phyloP scores from a whole-genome alignment of 1,140 invertebrate genomes.

The Bombus confusus region DNA sequence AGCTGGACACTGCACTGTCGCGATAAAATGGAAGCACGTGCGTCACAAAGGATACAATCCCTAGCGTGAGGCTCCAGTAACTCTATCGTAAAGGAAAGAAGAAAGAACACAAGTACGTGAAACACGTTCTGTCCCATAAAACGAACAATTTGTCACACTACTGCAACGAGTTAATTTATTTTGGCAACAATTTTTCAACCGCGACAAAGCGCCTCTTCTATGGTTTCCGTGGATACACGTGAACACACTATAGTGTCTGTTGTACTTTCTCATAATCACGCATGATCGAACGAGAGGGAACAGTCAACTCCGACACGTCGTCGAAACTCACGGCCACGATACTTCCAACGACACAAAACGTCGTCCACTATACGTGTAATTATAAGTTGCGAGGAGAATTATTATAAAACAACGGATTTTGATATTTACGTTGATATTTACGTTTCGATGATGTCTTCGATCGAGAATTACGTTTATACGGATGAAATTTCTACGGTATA shows the following conservation, averaged over 20 bases:
- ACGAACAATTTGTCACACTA: conserved; percentile 18
- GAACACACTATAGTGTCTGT: conserved; percentile 17
- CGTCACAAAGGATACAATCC: conserved; percentile 31
- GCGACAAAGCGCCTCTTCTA: conserved; percentile 13
- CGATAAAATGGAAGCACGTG: conserved; percentile 40
- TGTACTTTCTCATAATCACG: conserved; percentile 32
- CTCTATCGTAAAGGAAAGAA: neutral
- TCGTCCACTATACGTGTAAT: neutral
- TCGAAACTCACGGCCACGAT: neutral
- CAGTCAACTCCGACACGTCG: neutral
- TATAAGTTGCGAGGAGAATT: neutral
- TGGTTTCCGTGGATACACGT: conserved; percentile 13
- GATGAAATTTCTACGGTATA: neutral
- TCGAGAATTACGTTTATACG: neutral
- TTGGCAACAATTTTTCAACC: neutral
- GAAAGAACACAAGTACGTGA: no score
- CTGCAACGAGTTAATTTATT: conserved; percentile 23
- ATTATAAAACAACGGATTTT: neutral
- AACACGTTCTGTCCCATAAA: conserved; percentile 11
- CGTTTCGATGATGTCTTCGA: neutral
- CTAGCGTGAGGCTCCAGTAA: neutral
- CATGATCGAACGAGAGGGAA: neutral
- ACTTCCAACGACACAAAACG: neutral
- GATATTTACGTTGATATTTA: no score
- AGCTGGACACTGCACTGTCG: conserved; percentile 6